Evolutionary conservation across 2,113 vertebrate genomes (phyloP), one percentile per base, ranked within the genome.

Genomic region (Odocoileus hemionus): DNA sequence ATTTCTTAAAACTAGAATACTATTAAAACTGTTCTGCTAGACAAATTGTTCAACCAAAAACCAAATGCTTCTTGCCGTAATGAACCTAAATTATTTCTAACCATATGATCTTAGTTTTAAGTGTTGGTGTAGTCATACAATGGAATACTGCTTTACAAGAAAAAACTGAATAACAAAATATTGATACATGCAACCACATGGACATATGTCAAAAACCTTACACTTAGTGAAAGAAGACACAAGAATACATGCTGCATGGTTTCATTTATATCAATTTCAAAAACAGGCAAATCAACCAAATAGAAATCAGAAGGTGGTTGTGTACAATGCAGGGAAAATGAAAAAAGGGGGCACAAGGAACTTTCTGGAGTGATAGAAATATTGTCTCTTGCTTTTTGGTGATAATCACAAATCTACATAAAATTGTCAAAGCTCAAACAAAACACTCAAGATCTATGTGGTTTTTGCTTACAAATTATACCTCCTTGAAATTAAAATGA

Each of bases 121-220:
- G 23, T 70, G 19, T 67, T 58, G 1, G 0, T 57, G 0, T 39
- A 90, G 26, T 93, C 39, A 45, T 58, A 76, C 25, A 47, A 45
- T 39, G 61, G 15, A 83, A 86, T 36, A 61, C 7, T 30, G 33
- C 16, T 96, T 89, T 89, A 33, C 83, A 86, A 92, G 94, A n/a
- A 95, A 74, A 96, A 79, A 89, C 50, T 58, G 28, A 95, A 74
- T 43, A 91, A 83, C 54, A 78, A 94, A 89, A 26, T 89, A 50
- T 23, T 86, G n/a, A 82, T 45, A 28, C 50, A 30, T 33, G 16
- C 12, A 89, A 55, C 57, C 50, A 60, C n/a, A 89, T 15, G 9
- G n/a, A 61, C n/a, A 21, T 7, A n/a, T 52, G 43, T 26, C 52
- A 86, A 54, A 74, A 74, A 60, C 16, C 25, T 86, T 45, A 64